Conservation (phyloP, 2,888 invertebrate species). For the Bellardia pandia region DNA sequence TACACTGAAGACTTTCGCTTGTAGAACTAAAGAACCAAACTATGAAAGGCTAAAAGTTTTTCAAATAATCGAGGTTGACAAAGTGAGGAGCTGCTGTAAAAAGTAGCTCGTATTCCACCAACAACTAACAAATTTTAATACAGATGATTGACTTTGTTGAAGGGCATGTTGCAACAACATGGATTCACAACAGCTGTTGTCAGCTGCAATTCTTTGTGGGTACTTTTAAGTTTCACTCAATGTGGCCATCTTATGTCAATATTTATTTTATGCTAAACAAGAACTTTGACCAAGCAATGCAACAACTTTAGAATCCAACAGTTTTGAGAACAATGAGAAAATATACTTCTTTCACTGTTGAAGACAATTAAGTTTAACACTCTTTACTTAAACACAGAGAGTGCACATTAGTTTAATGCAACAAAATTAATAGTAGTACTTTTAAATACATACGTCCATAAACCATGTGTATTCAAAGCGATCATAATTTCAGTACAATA, state of each 20-base stretch:
- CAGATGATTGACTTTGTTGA: constrained; percentile 61
- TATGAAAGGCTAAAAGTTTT: constrained; percentile 20
- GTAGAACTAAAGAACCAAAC: constrained; percentile 8
- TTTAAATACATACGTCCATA: no score
- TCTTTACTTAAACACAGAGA: not conserved
- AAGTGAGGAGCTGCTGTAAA: not conserved
- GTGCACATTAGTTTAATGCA: not conserved
- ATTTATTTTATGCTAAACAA: constrained; percentile 79
- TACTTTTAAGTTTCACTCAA: constrained; percentile 60
- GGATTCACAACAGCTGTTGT: constrained; percentile 62
- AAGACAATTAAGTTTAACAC: constrained; percentile 28
- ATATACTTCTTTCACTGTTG: not conserved
- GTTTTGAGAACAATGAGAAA: constrained; percentile 9
- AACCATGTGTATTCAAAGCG: no score
- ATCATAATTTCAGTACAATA: no score
- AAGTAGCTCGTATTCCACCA: constrained; percentile 15
- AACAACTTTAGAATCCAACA: constrained; percentile 32
- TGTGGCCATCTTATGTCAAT: constrained; percentile 78
- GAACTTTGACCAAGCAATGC: constrained; percentile 59
- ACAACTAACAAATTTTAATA: constrained; percentile 52
- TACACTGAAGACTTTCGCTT: constrained; percentile 1
- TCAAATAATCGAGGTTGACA: not conserved
- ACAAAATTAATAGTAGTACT: no score
- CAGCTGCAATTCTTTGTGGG: constrained; percentile 60
- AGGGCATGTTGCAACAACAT: constrained; percentile 50